Evolutionary conservation across 2,888 invertebrate species (phyloP).

Genomic region (Lymantria dispar): DNA sequence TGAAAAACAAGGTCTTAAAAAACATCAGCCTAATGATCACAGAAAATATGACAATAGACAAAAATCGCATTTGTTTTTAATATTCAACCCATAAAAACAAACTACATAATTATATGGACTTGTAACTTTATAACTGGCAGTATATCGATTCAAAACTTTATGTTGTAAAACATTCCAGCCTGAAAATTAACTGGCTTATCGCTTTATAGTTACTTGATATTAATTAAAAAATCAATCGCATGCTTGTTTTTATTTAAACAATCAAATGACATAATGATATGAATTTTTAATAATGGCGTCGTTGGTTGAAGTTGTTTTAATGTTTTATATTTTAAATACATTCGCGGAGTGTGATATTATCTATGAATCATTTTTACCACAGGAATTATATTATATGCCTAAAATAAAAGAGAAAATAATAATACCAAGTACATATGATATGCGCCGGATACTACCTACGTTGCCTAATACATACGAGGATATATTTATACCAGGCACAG

Average conservation of each 20-base stretch:
- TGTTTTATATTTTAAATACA: constrained; percentile 10
- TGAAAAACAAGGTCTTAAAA: background rate
- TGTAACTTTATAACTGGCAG: background rate
- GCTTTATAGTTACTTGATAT: constrained; percentile 4
- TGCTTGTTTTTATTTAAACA: constrained; percentile 10
- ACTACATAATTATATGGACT: background rate
- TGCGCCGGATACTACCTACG: background rate
- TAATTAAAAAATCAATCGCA: constrained; percentile 26
- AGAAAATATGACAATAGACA: background rate
- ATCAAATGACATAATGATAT: constrained; percentile 10
- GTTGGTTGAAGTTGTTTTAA: constrained; percentile 11
- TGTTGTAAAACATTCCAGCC: constrained; percentile 13
- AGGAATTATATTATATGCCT: background rate
- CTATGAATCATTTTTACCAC: background rate
- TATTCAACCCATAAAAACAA: background rate
- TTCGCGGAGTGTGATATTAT: background rate
- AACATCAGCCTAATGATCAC: background rate
- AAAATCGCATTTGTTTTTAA: background rate
- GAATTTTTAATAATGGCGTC: constrained; percentile 17
- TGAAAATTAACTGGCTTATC: constrained; percentile 20
- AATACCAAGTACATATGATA: background rate
- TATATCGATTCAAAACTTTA: background rate
- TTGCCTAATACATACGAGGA: constrained; percentile 33
- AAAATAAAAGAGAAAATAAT: background rate
- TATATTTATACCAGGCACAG: constrained; percentile 37